Conservation (phyloP, 2,113 vertebrate genomes). For the Calidris pugnax region DNA sequence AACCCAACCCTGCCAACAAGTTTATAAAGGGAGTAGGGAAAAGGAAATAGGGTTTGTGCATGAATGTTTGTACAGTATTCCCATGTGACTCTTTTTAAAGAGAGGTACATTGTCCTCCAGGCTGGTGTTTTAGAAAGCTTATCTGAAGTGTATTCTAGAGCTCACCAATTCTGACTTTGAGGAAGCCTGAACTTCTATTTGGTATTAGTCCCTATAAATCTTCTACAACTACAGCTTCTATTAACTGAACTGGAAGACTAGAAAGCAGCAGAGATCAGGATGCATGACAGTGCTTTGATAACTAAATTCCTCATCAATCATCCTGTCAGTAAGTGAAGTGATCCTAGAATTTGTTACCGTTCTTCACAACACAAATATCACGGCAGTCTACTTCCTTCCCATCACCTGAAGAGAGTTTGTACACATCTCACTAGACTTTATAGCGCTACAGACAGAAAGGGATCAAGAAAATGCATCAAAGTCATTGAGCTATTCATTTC, state of each 20-base stretch:
- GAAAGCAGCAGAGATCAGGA: neutral
- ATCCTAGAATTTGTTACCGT: neutral
- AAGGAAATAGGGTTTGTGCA: neutral
- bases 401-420: neutral
- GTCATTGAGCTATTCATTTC: neutral
- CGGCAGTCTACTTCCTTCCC: neutral
- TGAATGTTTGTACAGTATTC: neutral
- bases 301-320: neutral
- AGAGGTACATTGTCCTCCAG: neutral
- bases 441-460: neutral
- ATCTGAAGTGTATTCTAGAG: neutral
- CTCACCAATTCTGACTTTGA: neutral
- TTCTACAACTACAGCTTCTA: neutral
- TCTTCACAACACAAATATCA: neutral
- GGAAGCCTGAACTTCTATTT: neutral
- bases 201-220: neutral
- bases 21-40: neutral
- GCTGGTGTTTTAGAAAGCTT: neutral
- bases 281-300: neutral
- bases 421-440: neutral
- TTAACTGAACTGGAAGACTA: neutral
- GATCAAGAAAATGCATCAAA: conserved; percentile 8
- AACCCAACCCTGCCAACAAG: neutral
- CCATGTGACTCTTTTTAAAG: neutral
- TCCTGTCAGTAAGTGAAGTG: neutral